phyloP scores from a whole-genome alignment of 2,888 invertebrate species.

The Scaptomyza cyrtandrae region DNA sequence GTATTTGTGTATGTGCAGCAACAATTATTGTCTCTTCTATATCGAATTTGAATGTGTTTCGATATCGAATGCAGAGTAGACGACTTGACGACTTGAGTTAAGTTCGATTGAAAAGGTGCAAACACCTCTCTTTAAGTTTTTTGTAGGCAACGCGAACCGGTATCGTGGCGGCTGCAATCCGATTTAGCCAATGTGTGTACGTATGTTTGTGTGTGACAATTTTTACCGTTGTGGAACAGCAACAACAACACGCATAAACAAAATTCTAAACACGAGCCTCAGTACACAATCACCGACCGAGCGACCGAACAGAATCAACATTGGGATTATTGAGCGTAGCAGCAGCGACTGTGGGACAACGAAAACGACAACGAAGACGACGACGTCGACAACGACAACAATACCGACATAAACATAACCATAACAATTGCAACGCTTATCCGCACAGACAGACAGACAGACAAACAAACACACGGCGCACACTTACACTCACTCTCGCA shows the following conservation, averaged over 20 bases:
- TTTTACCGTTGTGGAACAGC: conserved; percentile 37
- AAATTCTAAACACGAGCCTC: conserved; percentile 65
- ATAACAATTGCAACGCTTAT: conserved; percentile 69
- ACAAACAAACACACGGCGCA: conserved; percentile 14
- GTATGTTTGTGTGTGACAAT: conserved; percentile 39
- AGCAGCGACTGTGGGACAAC: conserved; percentile 41
- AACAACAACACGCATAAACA: conserved; percentile 47
- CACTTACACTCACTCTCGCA: conserved; percentile 17
- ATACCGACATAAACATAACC: conserved; percentile 63
- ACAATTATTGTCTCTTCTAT: conserved; percentile 3
- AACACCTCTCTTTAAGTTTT: conserved; percentile 7
- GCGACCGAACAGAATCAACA: conserved; percentile 63
- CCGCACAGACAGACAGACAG: conserved; percentile 42
- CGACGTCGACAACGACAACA: conserved; percentile 33
- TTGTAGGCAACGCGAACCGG: conserved; percentile 2
- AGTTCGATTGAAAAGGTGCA: background rate
- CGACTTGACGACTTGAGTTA: background rate
- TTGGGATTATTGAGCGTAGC: conserved; percentile 65
- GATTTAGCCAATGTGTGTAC: conserved; percentile 1
- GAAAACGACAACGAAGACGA: conserved; percentile 8
- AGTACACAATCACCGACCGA: conserved; percentile 55
- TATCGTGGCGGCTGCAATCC: conserved; percentile 20
- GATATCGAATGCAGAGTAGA: conserved; percentile 1
- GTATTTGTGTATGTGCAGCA: background rate
- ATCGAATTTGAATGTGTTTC: conserved; percentile 27